Percentiles rank a stretch among this genome's conserved stretches.
Conservation (phyloP, 2,797 vertebrate species). For the Ptychobarbus kaznakovi region DNA sequence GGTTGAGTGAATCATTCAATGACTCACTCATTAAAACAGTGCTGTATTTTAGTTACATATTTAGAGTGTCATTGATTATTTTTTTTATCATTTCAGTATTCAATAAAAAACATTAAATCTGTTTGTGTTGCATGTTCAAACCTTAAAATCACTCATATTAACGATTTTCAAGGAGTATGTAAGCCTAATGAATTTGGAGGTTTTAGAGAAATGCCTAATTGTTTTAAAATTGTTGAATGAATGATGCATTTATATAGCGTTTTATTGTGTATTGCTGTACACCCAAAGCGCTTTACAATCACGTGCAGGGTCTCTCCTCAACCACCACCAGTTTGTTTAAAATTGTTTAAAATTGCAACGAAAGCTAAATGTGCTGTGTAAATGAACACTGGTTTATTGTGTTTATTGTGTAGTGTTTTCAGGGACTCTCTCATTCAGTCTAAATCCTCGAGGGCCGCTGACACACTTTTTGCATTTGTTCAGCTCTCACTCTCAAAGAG, state of each 20-base stretch:
- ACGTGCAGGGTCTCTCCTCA: too few relatives aligned
- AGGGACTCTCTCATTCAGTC: background rate
- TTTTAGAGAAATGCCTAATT: background rate
- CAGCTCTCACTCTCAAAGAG: constrained; percentile 49
- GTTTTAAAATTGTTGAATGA: background rate
- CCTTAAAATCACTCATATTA: background rate
- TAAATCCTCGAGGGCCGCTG: constrained; percentile 28
- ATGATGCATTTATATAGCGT: too few relatives aligned
- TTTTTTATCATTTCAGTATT: background rate
- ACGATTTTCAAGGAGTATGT: background rate
- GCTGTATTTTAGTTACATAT: background rate
- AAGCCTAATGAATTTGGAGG: background rate
- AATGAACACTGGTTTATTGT: background rate
- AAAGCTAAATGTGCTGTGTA: background rate
- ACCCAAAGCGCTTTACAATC: too few relatives aligned
- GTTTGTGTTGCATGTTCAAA: background rate
- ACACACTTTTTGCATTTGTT: constrained; percentile 71
- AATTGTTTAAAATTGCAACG: too few relatives aligned
- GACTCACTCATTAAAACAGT: background rate
- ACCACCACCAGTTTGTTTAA: too few relatives aligned
- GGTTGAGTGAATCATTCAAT: background rate
- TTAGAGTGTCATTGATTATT: background rate
- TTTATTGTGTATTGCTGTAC: too few relatives aligned
- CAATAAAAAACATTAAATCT: background rate
- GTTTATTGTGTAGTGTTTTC: background rate